A percentile compares a stretch with the other conserved stretches of the same genome.
These are phyloP conservation scores for Keiferia lycopersicella DNA, from an alignment of 2,888 invertebrate species.

Conservation along the genomic window DNA sequence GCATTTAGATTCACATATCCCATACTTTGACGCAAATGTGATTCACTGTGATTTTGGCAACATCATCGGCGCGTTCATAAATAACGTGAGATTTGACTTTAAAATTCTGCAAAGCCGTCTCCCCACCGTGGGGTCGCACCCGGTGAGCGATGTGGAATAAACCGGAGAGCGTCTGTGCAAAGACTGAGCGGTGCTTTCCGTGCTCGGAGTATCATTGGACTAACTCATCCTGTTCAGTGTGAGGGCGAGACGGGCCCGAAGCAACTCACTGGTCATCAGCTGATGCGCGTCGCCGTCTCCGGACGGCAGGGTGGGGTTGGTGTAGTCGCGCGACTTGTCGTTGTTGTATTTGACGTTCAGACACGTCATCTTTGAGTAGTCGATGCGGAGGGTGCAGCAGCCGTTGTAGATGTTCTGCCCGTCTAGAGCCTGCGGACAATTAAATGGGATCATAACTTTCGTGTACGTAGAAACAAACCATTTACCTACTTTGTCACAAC, in stretches of 20 bases:
- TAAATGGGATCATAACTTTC: slow-evolving; percentile 13
- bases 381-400: slow-evolving; percentile 99
- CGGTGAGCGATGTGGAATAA: slow-evolving; percentile 9
- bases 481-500: no score
- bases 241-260: slow-evolving; percentile 76
- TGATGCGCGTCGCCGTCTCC: slow-evolving; percentile 89
- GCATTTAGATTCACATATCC: neutral
- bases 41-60: no score
- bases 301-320: slow-evolving; percentile 98
- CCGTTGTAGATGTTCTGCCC: slow-evolving; percentile 99
- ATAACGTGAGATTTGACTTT: no score
- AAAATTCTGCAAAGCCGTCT: neutral
- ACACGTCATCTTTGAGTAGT: slow-evolving; percentile 98
- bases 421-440: slow-evolving; percentile 89
- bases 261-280: slow-evolving; percentile 85
- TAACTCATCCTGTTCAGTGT: slow-evolving; percentile 84
- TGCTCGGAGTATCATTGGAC: slow-evolving; percentile 74
- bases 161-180: slow-evolving; percentile 11
- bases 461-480: no score
- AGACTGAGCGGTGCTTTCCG: slow-evolving; percentile 45
- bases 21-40: no score
- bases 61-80: no score
- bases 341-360: slow-evolving; percentile 99
- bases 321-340: slow-evolving; percentile 99
- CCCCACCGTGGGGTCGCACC: neutral